These are phyloP conservation scores for Crocodylus rhombifer DNA, from an alignment of 2,797 vertebrate genomes.

Conservation along the genomic window DNA sequence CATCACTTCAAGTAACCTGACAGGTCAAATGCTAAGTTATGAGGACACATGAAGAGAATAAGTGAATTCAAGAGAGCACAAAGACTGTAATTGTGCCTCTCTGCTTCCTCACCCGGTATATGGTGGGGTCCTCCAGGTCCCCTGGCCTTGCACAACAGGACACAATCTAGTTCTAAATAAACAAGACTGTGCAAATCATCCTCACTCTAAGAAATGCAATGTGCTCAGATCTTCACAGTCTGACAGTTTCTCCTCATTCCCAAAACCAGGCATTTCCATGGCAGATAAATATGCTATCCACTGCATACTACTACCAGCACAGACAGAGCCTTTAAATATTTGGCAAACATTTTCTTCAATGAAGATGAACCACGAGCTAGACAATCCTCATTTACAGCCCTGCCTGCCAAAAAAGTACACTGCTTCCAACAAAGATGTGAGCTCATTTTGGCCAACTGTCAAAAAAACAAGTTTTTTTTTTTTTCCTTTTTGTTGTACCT, in stretches of 20 bases:
- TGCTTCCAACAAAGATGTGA: slow-evolving; percentile 77
- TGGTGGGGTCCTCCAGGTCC: not conserved
- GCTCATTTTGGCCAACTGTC: slow-evolving; percentile 73
- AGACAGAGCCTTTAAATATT: slow-evolving; percentile 31
- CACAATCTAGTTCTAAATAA: not conserved
- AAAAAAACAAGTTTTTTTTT: slow-evolving; percentile 64
- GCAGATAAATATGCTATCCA: slow-evolving; percentile 18
- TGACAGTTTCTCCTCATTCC: accelerated
- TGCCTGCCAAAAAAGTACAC: slow-evolving; percentile 70
- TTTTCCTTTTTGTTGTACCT: slow-evolving; percentile 68
- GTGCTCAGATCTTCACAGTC: not conserved
- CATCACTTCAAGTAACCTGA: not conserved
- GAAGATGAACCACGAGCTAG: slow-evolving; percentile 55
- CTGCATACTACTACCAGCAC: slow-evolving; percentile 3
- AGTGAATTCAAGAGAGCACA: not conserved
- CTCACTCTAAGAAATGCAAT: no score
- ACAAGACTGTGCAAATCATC: not conserved
- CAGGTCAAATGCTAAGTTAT: not conserved
- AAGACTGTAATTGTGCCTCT: not conserved
- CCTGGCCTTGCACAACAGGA: not conserved
- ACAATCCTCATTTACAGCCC: slow-evolving; percentile 61
- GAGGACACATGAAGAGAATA: not conserved
- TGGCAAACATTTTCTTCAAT: slow-evolving; percentile 69
- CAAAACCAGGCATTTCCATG: not conserved
- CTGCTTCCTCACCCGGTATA: not conserved